These are phyloP conservation scores for Eubasilissa regina DNA, from an alignment of 1,140 invertebrate species.

Conservation along the genomic window DNA sequence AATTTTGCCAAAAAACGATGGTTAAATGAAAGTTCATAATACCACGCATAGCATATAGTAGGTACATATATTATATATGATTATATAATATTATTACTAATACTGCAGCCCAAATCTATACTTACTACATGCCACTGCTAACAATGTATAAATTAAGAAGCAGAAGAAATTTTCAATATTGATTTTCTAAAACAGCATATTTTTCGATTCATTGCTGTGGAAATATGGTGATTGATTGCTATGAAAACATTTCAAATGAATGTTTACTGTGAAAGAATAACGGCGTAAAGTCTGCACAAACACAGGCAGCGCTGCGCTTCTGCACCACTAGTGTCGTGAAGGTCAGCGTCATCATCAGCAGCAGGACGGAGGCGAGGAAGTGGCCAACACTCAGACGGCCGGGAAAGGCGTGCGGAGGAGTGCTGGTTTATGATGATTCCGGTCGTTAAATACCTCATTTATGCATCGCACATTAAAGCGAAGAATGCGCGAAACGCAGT, in stretches of 20 bases:
- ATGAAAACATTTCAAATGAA: background rate
- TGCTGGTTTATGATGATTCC: background rate
- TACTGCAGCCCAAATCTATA: no score
- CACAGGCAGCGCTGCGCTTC: background rate
- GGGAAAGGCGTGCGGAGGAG: background rate
- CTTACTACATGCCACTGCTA: no score
- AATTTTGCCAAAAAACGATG: no score
- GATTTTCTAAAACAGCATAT: no score
- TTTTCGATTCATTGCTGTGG: no score
- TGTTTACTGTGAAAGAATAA: background rate
- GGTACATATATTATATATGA: no score
- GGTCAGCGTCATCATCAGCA: background rate
- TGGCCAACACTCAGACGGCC: background rate
- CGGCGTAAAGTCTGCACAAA: background rate
- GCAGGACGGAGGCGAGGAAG: background rate
- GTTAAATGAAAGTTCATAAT: no score
- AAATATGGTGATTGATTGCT: no score
- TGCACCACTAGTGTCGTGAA: background rate
- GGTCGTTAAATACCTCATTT: constrained; percentile 2
- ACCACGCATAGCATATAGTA: no score
- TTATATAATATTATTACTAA: no score
- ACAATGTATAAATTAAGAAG: no score
- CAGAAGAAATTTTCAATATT: no score
- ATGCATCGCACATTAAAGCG: background rate
- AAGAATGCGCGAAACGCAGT: background rate